Conservation (phyloP, 1,140 invertebrate genomes). For the Helicoverpa zea region DNA sequence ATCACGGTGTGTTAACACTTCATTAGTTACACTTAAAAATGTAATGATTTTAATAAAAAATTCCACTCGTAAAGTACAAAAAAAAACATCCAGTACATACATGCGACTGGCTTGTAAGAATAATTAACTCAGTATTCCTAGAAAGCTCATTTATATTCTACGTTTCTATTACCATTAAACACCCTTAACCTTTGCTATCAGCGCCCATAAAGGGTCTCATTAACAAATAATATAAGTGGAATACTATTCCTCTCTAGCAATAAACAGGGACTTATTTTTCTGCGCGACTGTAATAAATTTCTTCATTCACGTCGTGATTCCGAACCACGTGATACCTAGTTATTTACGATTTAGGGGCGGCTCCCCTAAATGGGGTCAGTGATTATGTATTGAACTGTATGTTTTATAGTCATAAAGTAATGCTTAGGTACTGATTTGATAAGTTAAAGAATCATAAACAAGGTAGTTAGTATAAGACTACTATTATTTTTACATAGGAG, state of each 20-base stretch:
- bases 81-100: no score
- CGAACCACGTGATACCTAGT: conserved; percentile 49
- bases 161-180: not conserved
- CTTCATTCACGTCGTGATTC: conserved; percentile 51
- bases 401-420: conserved; percentile 24
- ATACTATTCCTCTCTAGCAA: conserved; percentile 12
- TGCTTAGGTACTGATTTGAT: conserved; percentile 27
- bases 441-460: not conserved
- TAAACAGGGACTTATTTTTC: conserved; percentile 45
- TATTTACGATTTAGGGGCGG: conserved; percentile 50
- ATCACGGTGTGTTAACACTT: not conserved
- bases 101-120: no score
- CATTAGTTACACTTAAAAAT: no score
- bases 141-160: not conserved
- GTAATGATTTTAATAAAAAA: not conserved
- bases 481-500: no score
- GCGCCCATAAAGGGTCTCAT: not conserved
- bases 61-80: not conserved
- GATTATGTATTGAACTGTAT: conserved; percentile 51
- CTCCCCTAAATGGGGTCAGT: conserved; percentile 51
- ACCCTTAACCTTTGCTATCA: not conserved
- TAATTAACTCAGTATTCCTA: not conserved
- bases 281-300: conserved; percentile 52
- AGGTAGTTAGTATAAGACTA: no score
- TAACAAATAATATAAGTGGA: conserved; percentile 17